A percentile compares a stretch with the other conserved stretches of the same genome.
phyloP scores from a whole-genome alignment of 2,797 vertebrate genomes.

The Tokudaia muenninki region DNA sequence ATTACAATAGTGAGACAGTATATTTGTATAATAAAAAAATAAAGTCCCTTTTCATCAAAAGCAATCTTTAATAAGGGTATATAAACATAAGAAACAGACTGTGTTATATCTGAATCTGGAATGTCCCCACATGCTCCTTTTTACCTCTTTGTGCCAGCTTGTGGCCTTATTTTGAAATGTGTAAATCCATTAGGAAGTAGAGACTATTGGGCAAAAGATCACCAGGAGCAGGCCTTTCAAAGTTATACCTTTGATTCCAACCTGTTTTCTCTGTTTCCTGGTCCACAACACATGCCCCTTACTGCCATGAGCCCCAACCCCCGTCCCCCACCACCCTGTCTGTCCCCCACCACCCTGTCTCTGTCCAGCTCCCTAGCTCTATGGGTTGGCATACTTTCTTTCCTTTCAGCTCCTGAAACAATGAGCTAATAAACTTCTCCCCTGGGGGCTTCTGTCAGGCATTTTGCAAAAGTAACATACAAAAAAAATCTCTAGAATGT shows the following conservation, averaged over 20 bases:
- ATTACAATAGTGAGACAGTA: not conserved
- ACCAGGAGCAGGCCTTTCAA: not conserved
- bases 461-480: not conserved
- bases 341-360: no score
- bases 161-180: not conserved
- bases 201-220: not conserved
- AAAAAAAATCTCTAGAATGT: not conserved
- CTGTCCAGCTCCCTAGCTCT: not conserved
- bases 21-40: not conserved
- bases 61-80: not conserved
- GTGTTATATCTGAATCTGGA: not conserved
- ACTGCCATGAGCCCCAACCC: not conserved
- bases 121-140: not conserved
- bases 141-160: not conserved
- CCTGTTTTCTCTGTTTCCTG: not conserved
- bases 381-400: no score
- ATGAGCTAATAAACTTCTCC: not conserved
- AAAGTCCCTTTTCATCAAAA: not conserved
- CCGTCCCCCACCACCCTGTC: no score
- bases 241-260: not conserved
- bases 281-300: not conserved
- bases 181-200: not conserved
- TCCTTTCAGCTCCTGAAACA: not conserved
- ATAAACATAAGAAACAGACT: not conserved
- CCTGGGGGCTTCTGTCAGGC: not conserved